phyloP scores from a whole-genome alignment of 1,140 invertebrate species.

The Protaetia brevitarsis region DNA sequence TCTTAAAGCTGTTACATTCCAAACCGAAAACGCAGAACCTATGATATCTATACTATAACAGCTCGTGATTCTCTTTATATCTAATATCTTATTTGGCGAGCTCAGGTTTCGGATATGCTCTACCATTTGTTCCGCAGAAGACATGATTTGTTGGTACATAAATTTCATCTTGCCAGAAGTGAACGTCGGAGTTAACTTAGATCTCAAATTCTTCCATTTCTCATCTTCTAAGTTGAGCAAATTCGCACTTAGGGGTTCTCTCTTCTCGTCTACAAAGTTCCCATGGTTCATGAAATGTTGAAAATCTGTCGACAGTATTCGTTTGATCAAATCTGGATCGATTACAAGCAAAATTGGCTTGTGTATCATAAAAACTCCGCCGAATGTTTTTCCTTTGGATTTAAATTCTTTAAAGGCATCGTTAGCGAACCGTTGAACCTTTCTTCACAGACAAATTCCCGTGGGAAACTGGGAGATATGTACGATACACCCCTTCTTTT shows the following conservation, averaged over 20 bases:
- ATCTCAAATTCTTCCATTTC: slow-evolving; percentile 50
- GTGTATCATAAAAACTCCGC: slow-evolving; percentile 51
- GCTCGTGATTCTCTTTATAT: not conserved
- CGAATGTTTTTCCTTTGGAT: slow-evolving; percentile 35
- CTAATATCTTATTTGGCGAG: not conserved
- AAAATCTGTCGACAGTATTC: slow-evolving; percentile 55
- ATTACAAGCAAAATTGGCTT: slow-evolving; percentile 51
- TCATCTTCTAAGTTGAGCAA: slow-evolving; percentile 49
- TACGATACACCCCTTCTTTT: too few species aligned
- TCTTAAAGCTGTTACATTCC: too few species aligned
- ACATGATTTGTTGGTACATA: slow-evolving; percentile 37
- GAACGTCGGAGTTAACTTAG: slow-evolving; percentile 49
- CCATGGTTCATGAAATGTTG: slow-evolving; percentile 53
- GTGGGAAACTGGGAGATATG: too few species aligned
- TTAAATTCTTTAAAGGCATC: slow-evolving; percentile 35
- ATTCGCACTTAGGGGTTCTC: slow-evolving; percentile 49
- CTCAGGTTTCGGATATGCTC: not conserved
- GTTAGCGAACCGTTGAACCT: too few species aligned
- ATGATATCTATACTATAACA: too few species aligned
- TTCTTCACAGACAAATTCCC: too few species aligned
- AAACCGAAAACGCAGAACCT: too few species aligned
- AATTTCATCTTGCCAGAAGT: slow-evolving; percentile 49
- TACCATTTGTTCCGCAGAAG: not conserved
- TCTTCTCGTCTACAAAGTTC: slow-evolving; percentile 27
- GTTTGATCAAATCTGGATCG: slow-evolving; percentile 59